These are phyloP conservation scores for Synanthedon myopaeformis DNA, from an alignment of 2,888 invertebrate species.

Conservation along the genomic window DNA sequence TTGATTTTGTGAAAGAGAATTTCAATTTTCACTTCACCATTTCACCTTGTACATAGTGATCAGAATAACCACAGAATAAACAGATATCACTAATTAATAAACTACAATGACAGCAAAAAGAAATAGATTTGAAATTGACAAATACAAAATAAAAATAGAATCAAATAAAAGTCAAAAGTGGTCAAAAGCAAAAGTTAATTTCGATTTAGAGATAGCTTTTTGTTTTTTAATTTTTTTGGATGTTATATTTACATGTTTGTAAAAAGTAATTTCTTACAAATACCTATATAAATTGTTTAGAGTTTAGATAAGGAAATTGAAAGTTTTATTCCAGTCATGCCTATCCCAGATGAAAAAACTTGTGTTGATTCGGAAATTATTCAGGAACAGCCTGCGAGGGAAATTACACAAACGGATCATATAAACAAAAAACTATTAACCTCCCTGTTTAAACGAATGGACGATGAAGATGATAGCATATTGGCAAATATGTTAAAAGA, in stretches of 20 bases:
- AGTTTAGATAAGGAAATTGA: slow-evolving; percentile 3
- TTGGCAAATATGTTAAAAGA: slow-evolving; percentile 45
- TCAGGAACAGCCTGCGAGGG: slow-evolving; percentile 43
- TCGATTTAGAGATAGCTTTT: too few relatives aligned
- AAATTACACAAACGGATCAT: slow-evolving; percentile 74
- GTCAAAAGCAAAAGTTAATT: too few relatives aligned
- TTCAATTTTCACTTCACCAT: too few relatives aligned
- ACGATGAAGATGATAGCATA: slow-evolving; percentile 44
- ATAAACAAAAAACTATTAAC: slow-evolving; percentile 75
- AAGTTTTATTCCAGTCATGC: slow-evolving; percentile 23
- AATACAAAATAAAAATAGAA: too few relatives aligned
- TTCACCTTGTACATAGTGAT: too few relatives aligned
- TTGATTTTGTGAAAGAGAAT: too few relatives aligned
- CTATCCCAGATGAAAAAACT: slow-evolving; percentile 39
- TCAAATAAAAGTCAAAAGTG: too few relatives aligned
- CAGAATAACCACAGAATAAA: too few relatives aligned
- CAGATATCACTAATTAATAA: too few relatives aligned
- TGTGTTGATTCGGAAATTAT: slow-evolving; percentile 24
- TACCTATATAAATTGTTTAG: not conserved
- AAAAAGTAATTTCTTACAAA: not conserved
- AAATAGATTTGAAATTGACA: too few relatives aligned
- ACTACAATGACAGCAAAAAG: too few relatives aligned
- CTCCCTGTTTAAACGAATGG: slow-evolving; percentile 73
- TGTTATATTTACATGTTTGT: slow-evolving; percentile 2
- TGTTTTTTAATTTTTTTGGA: too few relatives aligned